Base-by-base conservation (phyloP, 2,888 invertebrate genomes). In the Drosophila setosimentum region DNA sequence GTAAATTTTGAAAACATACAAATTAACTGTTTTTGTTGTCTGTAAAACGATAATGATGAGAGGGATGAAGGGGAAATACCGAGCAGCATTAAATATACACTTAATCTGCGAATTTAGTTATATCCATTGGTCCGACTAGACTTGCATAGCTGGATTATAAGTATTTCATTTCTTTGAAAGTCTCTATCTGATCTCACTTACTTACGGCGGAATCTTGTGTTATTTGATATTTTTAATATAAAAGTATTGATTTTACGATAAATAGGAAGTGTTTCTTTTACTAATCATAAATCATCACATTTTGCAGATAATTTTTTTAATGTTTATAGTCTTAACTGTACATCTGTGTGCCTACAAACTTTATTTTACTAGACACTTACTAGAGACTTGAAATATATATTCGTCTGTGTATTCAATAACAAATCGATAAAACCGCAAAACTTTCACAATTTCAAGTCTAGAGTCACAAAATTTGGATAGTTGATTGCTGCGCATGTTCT, bases 1-100 rank as follows among this genome's bases (percentile, higher is more conserved):
- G 78, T 78, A 74, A 78, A 65, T 27, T 45, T 45, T 37, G 58
- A 35, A 54, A 10, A 62, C 50, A 42, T 32, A 49, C 33, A 51
- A 63, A 57, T 64, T 60, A 35, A 64, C 61, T 62, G 59, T 16
- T 27, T 51, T 67, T 51, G 53, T 73, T 63, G 73, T 49, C 66
- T 53, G 33, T 53, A 1, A 13, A 10, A 6, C 21, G 18, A 11
- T 42, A 6, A 42, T 42, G 21, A 42, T 21, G 21, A 21, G n/a
- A 35, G 40, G 10, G n/a, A 10, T n/a, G 10, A 4, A 5, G 4
- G n/a, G 40, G 40, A 2, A 40, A 40, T 10, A 1, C 5, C 3
- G 3, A 29, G 4, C 29, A 4, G 29, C 0, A 33, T 33, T 33
- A 13, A 33, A 4, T 11, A 13, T 16, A 3, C 8, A 8, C 8